phyloP scores from a whole-genome alignment of 2,797 vertebrate species.

The Cetoscarus ocellatus region DNA sequence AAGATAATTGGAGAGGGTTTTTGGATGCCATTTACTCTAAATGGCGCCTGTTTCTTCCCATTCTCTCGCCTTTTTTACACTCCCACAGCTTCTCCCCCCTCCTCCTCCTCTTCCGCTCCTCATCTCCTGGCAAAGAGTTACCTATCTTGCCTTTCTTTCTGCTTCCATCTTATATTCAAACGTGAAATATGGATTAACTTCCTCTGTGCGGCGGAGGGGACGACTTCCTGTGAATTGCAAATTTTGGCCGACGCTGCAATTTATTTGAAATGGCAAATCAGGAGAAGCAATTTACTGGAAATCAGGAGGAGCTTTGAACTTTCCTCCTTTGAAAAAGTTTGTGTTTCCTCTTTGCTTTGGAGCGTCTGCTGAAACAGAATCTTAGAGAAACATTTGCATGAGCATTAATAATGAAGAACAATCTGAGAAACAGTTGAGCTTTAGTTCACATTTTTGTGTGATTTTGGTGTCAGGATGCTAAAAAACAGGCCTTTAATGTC shows the following conservation, averaged over 20 bases:
- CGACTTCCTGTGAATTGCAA: conserved; percentile 79
- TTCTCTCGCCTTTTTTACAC: conserved; percentile 75
- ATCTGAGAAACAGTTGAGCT: conserved; percentile 44
- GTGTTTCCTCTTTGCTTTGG: conserved; percentile 50
- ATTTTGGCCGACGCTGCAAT: conserved; percentile 80
- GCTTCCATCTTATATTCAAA: conserved; percentile 80
- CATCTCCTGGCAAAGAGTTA: conserved; percentile 77
- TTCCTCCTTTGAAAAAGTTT: conserved; percentile 69
- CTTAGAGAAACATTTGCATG: conserved; percentile 21
- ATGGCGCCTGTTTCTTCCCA: conserved; percentile 84
- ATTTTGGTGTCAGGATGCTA: conserved; percentile 34
- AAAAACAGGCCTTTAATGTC: neutral
- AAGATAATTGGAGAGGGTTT: conserved; percentile 91
- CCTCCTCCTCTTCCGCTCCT: conserved; percentile 46
- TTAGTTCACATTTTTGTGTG: conserved; percentile 54
- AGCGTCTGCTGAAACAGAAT: conserved; percentile 36
- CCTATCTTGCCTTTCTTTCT: conserved; percentile 66
- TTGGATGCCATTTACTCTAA: conserved; percentile 90
- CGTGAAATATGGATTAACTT: conserved; percentile 84
- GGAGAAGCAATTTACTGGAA: conserved; percentile 76
- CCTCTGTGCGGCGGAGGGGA: conserved; percentile 72
- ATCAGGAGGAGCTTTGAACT: conserved; percentile 78
- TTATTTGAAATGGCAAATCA: conserved; percentile 84
- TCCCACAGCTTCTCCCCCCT: conserved; percentile 60
- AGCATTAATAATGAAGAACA: conserved; percentile 54